A percentile compares a stretch with the other conserved stretches of the same genome.
These are phyloP conservation scores for Menidia beryllina DNA, from an alignment of 2,113 vertebrate species.

Conservation along the genomic window DNA sequence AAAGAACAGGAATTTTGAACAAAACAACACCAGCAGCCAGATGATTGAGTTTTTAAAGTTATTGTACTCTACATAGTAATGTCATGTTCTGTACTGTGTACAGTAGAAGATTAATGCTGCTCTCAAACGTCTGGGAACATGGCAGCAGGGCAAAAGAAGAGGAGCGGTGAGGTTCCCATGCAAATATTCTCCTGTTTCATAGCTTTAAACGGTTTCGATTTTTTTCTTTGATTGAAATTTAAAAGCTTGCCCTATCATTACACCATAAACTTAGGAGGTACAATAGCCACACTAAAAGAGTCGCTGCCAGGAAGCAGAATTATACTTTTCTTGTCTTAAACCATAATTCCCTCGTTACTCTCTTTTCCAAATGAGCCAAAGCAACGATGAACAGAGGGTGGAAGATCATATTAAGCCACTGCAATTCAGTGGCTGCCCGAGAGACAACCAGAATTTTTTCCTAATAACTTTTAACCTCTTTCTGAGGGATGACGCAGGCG, in stretches of 20 bases:
- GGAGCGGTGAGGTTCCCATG: constrained; percentile 52
- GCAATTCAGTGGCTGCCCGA: constrained; percentile 37
- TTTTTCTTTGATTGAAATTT: constrained; percentile 64
- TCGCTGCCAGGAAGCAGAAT: constrained; percentile 54
- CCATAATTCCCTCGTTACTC: constrained; percentile 47
- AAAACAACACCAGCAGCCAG: constrained; percentile 13
- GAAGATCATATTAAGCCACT: constrained; percentile 53
- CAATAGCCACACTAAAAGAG: constrained; percentile 33
- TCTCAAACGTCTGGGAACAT: constrained; percentile 56
- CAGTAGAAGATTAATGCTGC: constrained; percentile 57
- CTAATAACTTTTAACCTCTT: constrained; percentile 61
- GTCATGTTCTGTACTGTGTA: constrained; percentile 16
- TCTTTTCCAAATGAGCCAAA: constrained; percentile 43
- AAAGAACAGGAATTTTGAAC: not conserved
- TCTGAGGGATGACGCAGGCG: constrained; percentile 40
- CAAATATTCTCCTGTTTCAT: constrained; percentile 63
- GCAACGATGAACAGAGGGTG: constrained; percentile 35
- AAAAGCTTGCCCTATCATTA: constrained; percentile 52
- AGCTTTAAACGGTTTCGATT: constrained; percentile 39
- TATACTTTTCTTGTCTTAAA: constrained; percentile 52
- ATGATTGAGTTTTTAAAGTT: not conserved
- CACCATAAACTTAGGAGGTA: constrained; percentile 44
- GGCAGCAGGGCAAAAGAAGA: constrained; percentile 37
- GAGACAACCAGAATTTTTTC: constrained; percentile 57
- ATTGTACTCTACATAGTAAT: not conserved